These are phyloP conservation scores for Oreotrochilus melanogaster DNA, from an alignment of 2,113 vertebrate species.

Conservation along the genomic window DNA sequence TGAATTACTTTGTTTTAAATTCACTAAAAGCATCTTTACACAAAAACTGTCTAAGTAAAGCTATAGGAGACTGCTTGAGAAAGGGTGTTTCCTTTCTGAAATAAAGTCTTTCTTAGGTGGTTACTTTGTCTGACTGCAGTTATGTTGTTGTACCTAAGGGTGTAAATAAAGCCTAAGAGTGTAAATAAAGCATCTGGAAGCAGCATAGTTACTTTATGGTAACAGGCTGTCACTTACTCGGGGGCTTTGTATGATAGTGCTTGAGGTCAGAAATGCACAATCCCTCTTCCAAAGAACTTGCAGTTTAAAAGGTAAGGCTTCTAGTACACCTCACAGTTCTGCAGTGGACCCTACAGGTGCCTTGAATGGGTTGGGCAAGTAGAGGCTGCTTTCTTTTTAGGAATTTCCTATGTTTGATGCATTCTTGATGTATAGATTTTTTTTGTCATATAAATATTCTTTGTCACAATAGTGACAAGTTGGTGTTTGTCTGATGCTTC, in stretches of 20 bases:
- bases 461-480: neutral
- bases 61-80: neutral
- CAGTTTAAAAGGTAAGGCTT: neutral
- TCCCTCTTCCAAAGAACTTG: neutral
- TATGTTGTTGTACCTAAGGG: neutral
- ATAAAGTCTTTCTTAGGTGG: neutral
- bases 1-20: neutral
- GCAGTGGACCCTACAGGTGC: neutral
- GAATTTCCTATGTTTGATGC: neutral
- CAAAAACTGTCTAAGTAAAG: neutral
- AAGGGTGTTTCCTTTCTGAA: neutral
- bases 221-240: neutral
- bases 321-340: neutral
- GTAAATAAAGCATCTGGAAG: neutral
- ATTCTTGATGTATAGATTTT: neutral
- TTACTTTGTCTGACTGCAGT: neutral
- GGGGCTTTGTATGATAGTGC: neutral
- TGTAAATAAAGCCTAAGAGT: neutral
- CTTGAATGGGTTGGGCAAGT: neutral
- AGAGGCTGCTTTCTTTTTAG: neutral
- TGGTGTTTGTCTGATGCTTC: neutral
- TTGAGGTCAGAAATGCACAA: neutral
- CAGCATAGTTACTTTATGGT: accelerated
- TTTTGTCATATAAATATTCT: neutral
- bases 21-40: neutral